Conservation (phyloP, 2,797 vertebrate species). For the Astyanax mexicanus region DNA sequence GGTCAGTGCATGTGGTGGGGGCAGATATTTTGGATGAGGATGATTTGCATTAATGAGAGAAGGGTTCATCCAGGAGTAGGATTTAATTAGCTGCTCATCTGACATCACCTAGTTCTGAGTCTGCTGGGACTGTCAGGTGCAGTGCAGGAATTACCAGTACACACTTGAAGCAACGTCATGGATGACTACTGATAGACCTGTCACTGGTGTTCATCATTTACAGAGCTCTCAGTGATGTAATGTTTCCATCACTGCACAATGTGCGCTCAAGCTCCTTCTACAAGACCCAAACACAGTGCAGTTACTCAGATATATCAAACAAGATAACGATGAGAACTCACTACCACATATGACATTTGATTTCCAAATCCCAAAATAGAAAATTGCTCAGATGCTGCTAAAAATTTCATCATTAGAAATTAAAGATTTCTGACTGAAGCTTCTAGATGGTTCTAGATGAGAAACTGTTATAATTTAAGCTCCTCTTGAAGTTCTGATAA, state of each 20-base stretch:
- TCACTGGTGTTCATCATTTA: background rate
- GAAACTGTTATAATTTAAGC: background rate
- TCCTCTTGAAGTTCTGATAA: no score
- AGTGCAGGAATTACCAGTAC: constrained; percentile 2
- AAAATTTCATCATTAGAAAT: background rate
- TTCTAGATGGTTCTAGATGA: background rate
- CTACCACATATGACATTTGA: background rate
- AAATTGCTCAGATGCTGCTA: background rate
- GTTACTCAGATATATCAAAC: background rate
- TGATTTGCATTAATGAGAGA: constrained; percentile 35
- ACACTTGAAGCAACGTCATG: background rate
- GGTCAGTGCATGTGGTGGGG: background rate
- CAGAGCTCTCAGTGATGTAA: background rate
- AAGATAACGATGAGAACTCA: background rate
- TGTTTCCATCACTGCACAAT: background rate
- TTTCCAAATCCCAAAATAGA: background rate
- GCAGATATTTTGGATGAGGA: background rate
- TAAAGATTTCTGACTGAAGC: background rate
- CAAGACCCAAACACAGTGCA: background rate
- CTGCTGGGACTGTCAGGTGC: background rate
- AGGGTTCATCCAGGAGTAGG: constrained; percentile 7
- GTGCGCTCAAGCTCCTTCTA: background rate
- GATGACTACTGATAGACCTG: background rate
- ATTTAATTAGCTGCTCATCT: constrained; percentile 25
- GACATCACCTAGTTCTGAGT: background rate